A percentile compares a stretch with the other conserved stretches of the same genome.
Evolutionary conservation across 2,797 vertebrate genomes (phyloP).

Genomic region (Podargus strigoides): DNA sequence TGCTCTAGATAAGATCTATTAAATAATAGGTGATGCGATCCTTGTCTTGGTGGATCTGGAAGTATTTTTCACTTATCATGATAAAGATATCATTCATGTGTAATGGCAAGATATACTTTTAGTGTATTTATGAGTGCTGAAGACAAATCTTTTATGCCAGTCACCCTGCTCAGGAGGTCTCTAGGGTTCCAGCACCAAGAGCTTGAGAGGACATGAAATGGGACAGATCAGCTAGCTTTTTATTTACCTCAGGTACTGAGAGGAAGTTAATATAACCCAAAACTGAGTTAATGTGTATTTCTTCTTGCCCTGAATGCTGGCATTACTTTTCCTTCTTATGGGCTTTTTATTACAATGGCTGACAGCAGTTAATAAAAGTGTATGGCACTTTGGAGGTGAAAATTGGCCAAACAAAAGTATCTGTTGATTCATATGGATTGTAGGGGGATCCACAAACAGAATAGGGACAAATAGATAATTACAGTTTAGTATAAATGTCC

Average conservation of each 20-base stretch:
- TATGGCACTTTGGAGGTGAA: background rate
- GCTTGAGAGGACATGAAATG: background rate
- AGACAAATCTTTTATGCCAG: background rate
- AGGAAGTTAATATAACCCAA: background rate
- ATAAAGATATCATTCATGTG: background rate
- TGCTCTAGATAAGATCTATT: background rate
- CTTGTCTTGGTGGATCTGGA: background rate
- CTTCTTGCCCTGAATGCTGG: background rate
- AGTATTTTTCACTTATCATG: background rate
- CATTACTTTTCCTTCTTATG: background rate
- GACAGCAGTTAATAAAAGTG: background rate
- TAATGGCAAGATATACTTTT: background rate
- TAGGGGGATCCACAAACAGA: background rate
- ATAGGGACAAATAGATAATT: background rate
- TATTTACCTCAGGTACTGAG: background rate
- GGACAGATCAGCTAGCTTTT: background rate
- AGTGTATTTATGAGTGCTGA: background rate
- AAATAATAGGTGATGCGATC: background rate
- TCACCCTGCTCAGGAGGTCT: background rate
- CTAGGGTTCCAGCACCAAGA: background rate
- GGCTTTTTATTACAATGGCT: background rate
- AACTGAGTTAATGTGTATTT: background rate
- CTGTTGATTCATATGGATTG: background rate
- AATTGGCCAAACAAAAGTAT: background rate
- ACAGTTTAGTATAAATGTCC: background rate